Percentiles rank a stretch among this genome's conserved stretches.
These are phyloP conservation scores for Mythimna impura DNA, from an alignment of 2,888 invertebrate genomes.

Conservation along the genomic window DNA sequence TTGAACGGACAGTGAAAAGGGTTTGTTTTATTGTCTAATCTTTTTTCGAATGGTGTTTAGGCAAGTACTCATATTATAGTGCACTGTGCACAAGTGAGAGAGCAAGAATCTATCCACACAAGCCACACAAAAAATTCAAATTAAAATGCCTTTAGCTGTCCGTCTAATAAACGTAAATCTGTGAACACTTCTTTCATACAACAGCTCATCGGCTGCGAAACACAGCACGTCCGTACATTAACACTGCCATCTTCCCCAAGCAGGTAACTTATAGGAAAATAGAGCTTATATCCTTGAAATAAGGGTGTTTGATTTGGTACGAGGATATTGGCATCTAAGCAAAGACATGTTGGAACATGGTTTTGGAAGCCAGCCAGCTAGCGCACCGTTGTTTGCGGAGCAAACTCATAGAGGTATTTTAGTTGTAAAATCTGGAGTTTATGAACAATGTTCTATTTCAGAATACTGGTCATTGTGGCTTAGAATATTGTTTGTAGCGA, in stretches of 20 bases:
- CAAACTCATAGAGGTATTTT: constrained; percentile 48
- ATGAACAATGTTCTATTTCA: constrained; percentile 8
- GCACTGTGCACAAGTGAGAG: too few species aligned
- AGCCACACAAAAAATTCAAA: background rate
- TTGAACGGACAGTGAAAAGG: too few species aligned
- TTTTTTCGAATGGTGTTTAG: too few species aligned
- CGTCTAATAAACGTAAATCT: constrained; percentile 16
- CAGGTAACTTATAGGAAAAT: background rate
- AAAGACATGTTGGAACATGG: constrained; percentile 56
- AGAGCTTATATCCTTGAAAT: background rate
- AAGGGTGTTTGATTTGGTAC: background rate
- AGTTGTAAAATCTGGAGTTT: constrained; percentile 45
- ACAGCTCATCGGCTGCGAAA: constrained; percentile 43
- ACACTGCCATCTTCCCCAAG: background rate
- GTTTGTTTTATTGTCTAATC: too few species aligned
- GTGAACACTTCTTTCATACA: constrained; percentile 25
- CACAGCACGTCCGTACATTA: constrained; percentile 35
- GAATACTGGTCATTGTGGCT: constrained; percentile 14
- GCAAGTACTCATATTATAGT: too few species aligned
- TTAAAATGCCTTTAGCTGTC: background rate
- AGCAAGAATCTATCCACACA: background rate
- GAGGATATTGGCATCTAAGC: constrained; percentile 27
- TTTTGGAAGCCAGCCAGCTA: constrained; percentile 55
- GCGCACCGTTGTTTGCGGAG: constrained; percentile 48
- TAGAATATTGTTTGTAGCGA: background rate